phyloP scores from a whole-genome alignment of 1,140 invertebrate species.

The Pseudomyrmex flavicornis region DNA sequence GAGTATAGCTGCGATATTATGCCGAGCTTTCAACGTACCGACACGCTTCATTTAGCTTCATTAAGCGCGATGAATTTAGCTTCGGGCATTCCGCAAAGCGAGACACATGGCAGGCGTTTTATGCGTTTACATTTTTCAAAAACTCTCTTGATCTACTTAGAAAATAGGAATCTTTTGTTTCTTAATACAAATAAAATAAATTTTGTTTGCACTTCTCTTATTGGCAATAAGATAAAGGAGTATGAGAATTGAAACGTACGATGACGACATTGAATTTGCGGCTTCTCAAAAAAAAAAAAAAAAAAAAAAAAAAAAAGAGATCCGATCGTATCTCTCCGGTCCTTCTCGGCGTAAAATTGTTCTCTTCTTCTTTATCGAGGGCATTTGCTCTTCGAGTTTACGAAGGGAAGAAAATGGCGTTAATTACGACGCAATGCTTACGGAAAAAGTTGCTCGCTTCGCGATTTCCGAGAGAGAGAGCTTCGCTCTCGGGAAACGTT shows the following conservation, averaged over 20 bases:
- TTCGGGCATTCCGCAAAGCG: background rate
- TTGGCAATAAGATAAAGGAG: background rate
- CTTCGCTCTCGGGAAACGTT: background rate
- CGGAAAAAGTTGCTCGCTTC: constrained; percentile 17
- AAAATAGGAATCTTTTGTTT: no score
- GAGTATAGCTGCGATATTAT: background rate
- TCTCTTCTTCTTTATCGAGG: background rate
- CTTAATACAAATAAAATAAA: background rate
- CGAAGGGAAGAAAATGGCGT: background rate
- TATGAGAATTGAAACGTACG: background rate
- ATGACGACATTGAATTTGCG: background rate
- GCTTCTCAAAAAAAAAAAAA: background rate
- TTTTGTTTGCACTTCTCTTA: background rate
- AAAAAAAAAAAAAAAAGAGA: background rate
- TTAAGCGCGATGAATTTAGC: constrained; percentile 63
- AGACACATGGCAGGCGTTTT: constrained; percentile 18
- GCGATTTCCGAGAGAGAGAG: background rate
- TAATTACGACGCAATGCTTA: constrained; percentile 22
- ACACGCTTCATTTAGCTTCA: constrained; percentile 57
- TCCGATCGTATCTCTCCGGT: background rate
- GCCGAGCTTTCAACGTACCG: constrained; percentile 4
- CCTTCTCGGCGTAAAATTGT: background rate
- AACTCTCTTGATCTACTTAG: background rate
- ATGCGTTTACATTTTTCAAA: background rate
- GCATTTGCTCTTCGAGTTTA: background rate